These are phyloP conservation scores for Drosophila watanabei DNA, from an alignment of 1,140 invertebrate species.

Conservation along the genomic window DNA sequence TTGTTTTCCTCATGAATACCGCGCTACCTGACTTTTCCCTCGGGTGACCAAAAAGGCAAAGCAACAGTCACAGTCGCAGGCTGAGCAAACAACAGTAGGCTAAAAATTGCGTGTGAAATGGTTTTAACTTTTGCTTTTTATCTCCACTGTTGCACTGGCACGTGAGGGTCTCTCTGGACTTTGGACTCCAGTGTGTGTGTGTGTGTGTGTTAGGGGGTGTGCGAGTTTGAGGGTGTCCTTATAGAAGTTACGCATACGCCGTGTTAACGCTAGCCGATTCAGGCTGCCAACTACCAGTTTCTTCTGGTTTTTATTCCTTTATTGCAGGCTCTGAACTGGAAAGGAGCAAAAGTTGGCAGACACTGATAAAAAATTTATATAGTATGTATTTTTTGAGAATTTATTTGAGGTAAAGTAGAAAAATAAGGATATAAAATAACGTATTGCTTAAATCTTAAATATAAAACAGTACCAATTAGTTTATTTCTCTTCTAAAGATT, in stretches of 20 bases:
- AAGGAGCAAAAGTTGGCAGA: constrained; percentile 1
- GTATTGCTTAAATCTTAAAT: neutral
- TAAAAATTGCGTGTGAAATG: constrained; percentile 82
- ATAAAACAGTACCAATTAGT: too few relatives aligned
- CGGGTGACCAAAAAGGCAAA: constrained; percentile 49
- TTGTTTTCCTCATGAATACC: constrained; percentile 14
- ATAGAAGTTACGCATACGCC: constrained; percentile 74
- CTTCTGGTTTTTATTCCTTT: constrained; percentile 29
- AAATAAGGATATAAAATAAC: too few relatives aligned
- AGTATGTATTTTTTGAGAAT: neutral
- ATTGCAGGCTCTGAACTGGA: constrained; percentile 9
- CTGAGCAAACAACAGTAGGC: constrained; percentile 57
- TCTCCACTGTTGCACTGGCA: constrained; percentile 71
- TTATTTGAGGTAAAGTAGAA: too few relatives aligned
- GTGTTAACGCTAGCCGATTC: constrained; percentile 38
- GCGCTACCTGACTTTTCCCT: constrained; percentile 51
- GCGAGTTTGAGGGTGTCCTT: constrained; percentile 37
- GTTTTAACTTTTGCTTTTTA: constrained; percentile 84
- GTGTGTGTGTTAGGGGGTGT: neutral
- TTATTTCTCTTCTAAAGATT: neutral
- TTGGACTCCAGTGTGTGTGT: constrained; percentile 24
- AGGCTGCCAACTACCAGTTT: constrained; percentile 39
- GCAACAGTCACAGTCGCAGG: constrained; percentile 44
- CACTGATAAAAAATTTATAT: constrained; percentile 4
- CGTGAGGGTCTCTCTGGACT: constrained; percentile 44